A percentile compares a stretch with the other conserved stretches of the same genome.
Evolutionary conservation across 2,113 vertebrate genomes (phyloP).

Genomic region (Helogale parvula): DNA sequence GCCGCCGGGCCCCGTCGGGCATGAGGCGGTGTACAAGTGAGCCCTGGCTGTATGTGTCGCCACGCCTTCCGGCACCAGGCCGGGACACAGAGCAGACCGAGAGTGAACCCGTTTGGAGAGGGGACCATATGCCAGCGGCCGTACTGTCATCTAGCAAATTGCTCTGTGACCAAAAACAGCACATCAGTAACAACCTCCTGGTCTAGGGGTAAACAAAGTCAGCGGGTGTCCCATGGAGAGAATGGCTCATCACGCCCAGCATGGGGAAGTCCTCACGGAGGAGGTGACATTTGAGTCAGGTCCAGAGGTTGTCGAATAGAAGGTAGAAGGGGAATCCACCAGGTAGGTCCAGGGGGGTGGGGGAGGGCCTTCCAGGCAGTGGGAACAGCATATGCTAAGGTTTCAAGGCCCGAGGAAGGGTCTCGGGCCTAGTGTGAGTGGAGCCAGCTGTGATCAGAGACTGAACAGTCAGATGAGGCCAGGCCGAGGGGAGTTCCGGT

Average conservation of each 20-base stretch:
- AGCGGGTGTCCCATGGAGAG: background rate
- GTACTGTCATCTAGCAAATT: fast-evolving
- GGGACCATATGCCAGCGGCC: fast-evolving
- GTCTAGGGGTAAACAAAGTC: background rate
- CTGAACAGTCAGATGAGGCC: background rate
- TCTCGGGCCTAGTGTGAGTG: background rate
- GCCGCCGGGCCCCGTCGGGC: no score
- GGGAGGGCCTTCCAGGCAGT: background rate
- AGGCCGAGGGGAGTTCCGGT: fast-evolving
- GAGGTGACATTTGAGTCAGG: background rate
- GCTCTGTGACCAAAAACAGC: fast-evolving
- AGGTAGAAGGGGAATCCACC: background rate
- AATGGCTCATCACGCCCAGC: background rate
- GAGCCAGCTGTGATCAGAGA: background rate
- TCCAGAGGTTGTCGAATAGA: background rate
- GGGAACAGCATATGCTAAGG: background rate
- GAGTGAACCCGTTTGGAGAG: fast-evolving
- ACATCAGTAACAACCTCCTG: fast-evolving
- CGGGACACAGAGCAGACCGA: background rate
- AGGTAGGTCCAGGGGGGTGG: fast-evolving
- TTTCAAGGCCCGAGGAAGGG: background rate
- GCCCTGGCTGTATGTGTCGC: fast-evolving
- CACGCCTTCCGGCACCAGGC: fast-evolving
- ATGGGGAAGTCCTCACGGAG: background rate
- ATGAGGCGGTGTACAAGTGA: background rate